Conservation (phyloP, 2,797 vertebrate genomes). For the Sebastes kiyomatsui region DNA sequence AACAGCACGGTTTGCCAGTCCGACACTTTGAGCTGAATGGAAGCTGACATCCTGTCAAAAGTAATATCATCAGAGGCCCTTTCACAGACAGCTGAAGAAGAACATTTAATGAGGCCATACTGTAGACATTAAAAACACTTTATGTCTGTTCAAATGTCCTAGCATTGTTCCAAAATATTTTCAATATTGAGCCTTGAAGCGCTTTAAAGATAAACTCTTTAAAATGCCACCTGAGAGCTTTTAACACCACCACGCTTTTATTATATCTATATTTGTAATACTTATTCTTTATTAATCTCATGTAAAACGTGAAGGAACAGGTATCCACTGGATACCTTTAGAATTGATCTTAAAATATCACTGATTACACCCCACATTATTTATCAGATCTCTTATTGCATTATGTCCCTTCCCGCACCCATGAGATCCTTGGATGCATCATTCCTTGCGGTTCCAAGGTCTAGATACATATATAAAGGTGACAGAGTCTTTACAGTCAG, state of each 20-base stretch:
- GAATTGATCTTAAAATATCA: no score
- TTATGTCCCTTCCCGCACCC: no score
- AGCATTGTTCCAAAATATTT: background rate
- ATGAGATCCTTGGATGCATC: no score
- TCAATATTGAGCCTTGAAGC: background rate
- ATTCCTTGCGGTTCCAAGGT: no score
- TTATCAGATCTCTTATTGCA: no score
- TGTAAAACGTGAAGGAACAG: no score
- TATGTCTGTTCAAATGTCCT: background rate
- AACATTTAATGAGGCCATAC: conserved; percentile 17
- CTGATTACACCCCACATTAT: no score
- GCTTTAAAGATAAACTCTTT: background rate
- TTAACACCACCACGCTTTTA: background rate
- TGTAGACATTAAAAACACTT: background rate
- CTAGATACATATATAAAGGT: rapidly evolving
- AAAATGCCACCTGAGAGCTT: background rate
- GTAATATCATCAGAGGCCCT: conserved; percentile 18
- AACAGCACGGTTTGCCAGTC: conserved; percentile 15
- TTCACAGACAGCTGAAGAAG: conserved; percentile 7
- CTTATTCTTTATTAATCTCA: no score
- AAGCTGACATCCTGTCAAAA: conserved; percentile 34
- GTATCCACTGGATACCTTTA: no score
- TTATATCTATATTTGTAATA: background rate
- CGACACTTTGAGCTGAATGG: conserved; percentile 27
- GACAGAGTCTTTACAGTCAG: no score